Evolutionary conservation across 92 coral and sea anemone species (phyloP).

Genomic region (Phenganax marumi): DNA sequence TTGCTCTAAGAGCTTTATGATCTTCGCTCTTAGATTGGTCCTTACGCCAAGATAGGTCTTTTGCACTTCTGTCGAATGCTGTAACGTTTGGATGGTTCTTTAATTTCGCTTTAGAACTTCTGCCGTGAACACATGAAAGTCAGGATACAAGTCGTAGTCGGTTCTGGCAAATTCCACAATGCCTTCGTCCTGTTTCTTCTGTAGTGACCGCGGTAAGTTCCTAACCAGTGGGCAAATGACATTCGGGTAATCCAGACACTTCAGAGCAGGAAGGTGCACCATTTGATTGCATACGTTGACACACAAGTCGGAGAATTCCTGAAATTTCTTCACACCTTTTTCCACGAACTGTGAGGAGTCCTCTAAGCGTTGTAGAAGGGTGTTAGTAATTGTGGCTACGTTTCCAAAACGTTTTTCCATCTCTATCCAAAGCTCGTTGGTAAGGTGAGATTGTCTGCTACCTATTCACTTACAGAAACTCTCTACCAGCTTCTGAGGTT

Average conservation of each 20-base stretch:
- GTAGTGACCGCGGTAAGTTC: slow-evolving; percentile 37
- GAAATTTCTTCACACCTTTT: slow-evolving; percentile 35
- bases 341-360: slow-evolving; percentile 48
- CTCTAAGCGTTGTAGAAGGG: slow-evolving; percentile 48
- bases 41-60: neutral
- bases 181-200: slow-evolving; percentile 49
- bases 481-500: slow-evolving; percentile 49
- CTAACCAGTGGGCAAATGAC: slow-evolving; percentile 43
- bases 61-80: neutral
- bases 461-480: slow-evolving; percentile 50
- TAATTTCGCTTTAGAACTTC: neutral
- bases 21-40: neutral
- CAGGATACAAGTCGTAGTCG: neutral
- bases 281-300: slow-evolving; percentile 50
- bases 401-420: slow-evolving; percentile 57
- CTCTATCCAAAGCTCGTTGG: slow-evolving; percentile 43
- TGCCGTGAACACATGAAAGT: too few relatives aligned
- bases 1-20: neutral
- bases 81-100: slow-evolving; percentile 12
- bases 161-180: slow-evolving; percentile 9
- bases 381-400: slow-evolving; percentile 50
- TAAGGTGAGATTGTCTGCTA: slow-evolving; percentile 18
- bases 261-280: slow-evolving; percentile 48
- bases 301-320: slow-evolving; percentile 55
- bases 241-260: slow-evolving; percentile 53